A percentile compares a stretch with the other conserved stretches of the same genome.
Evolutionary conservation across 2,113 vertebrate genomes (phyloP).

Genomic region (Sander vitreus): DNA sequence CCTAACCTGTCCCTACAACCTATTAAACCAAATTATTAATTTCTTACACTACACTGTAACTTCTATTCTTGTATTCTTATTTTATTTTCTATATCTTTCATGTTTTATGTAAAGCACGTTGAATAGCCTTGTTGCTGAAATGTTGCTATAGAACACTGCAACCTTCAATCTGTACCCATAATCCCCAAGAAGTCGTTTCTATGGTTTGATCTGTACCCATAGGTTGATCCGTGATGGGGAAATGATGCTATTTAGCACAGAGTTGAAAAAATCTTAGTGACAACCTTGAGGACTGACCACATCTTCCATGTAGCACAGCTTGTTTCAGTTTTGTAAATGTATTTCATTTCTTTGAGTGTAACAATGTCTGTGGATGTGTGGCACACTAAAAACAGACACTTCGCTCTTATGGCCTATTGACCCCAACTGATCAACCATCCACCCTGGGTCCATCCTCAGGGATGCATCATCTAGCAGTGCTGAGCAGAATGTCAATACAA

Average conservation of each 20-base stretch:
- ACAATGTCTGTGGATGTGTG: not conserved
- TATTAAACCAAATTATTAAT: too few relatives aligned
- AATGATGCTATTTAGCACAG: not conserved
- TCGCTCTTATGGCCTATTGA: conserved; percentile 27
- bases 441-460: conserved; percentile 34
- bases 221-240: not conserved
- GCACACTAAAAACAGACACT: conserved; percentile 2
- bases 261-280: not conserved
- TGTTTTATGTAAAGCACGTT: too few relatives aligned
- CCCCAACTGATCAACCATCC: conserved; percentile 45
- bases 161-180: not conserved
- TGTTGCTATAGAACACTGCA: too few relatives aligned
- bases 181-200: not conserved
- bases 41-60: too few relatives aligned
- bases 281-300: not conserved
- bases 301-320: not conserved
- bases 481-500: conserved; percentile 54
- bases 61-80: too few relatives aligned
- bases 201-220: conserved; percentile 11
- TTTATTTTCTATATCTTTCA: too few relatives aligned
- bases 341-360: not conserved
- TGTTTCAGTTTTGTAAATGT: not conserved
- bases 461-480: conserved; percentile 31
- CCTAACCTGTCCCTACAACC: too few relatives aligned
- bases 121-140: too few relatives aligned